Percentiles rank a stretch among this genome's conserved stretches.
Conservation (phyloP, 2,888 invertebrate genomes). For the Tyria jacobaeae region DNA sequence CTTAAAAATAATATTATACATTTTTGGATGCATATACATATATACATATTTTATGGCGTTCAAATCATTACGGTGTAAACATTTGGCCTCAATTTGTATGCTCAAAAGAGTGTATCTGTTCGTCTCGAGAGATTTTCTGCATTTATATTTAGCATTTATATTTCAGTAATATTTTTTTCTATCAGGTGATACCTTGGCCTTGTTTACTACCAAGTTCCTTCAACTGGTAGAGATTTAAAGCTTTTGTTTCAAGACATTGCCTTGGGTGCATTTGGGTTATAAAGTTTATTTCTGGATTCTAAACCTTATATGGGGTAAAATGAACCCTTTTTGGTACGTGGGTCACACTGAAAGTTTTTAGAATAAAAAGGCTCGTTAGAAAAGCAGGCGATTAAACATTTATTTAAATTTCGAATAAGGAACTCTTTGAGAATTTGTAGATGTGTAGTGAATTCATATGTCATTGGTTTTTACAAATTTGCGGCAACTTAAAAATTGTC, state of each 20-base stretch:
- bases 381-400: too few relatives aligned
- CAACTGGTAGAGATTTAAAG: slow-evolving; percentile 36
- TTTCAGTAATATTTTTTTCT: slow-evolving; percentile 73
- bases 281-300: slow-evolving; percentile 40
- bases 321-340: slow-evolving; percentile 39
- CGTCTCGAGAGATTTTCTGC: slow-evolving; percentile 65
- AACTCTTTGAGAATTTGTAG: too few relatives aligned
- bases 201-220: slow-evolving; percentile 73
- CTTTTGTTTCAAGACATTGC: slow-evolving; percentile 54
- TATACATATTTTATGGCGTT: neutral
- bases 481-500: too few relatives aligned
- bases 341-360: too few relatives aligned
- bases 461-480: too few relatives aligned
- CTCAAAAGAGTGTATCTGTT: slow-evolving; percentile 72
- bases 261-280: slow-evolving; percentile 59
- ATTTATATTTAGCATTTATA: too few relatives aligned
- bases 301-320: slow-evolving; percentile 42
- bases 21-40: too few relatives aligned
- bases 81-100: slow-evolving; percentile 55
- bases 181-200: slow-evolving; percentile 66
- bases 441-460: too few relatives aligned
- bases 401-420: too few relatives aligned
- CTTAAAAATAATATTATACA: too few relatives aligned
- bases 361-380: too few relatives aligned
- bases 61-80: slow-evolving; percentile 42